phyloP scores from a whole-genome alignment of 2,888 invertebrate genomes.

The Punctoribates punctum region DNA sequence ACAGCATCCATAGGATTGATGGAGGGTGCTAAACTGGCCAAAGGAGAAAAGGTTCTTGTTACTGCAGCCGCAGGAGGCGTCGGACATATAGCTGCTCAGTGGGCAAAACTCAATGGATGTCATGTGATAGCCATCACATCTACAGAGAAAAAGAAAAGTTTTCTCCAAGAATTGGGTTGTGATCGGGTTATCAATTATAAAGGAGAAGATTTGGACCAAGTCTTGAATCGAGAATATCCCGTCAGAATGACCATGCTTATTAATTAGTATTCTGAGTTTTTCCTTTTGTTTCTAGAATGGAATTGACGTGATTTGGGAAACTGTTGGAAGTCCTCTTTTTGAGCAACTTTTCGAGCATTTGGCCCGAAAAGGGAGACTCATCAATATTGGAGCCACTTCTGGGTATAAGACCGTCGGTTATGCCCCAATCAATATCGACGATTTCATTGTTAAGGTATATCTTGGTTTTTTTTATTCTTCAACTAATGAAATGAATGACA shows the following conservation, averaged over 20 bases:
- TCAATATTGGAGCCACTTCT: slow-evolving; percentile 53
- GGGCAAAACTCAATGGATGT: slow-evolving; percentile 46
- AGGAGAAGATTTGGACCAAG: slow-evolving; percentile 51
- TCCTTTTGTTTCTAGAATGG: slow-evolving; percentile 42
- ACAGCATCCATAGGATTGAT: slow-evolving; percentile 53
- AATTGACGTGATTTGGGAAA: slow-evolving; percentile 47
- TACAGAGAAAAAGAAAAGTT: slow-evolving; percentile 51
- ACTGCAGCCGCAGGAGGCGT: slow-evolving; percentile 47
- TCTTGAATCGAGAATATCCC: slow-evolving; percentile 52
- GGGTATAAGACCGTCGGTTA: slow-evolving; percentile 51
- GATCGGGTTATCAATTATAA: slow-evolving; percentile 53
- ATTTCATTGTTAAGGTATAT: slow-evolving; percentile 39
- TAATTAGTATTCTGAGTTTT: background rate
- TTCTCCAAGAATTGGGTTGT: slow-evolving; percentile 52
- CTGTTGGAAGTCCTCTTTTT: slow-evolving; percentile 46
- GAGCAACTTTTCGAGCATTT: slow-evolving; percentile 47
- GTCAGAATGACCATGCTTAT: slow-evolving; percentile 46
- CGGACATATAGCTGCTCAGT: slow-evolving; percentile 50
- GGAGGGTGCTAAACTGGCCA: slow-evolving; percentile 29
- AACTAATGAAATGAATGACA: background rate
- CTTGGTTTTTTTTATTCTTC: background rate
- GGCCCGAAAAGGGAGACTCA: slow-evolving; percentile 52
- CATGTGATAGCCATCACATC: slow-evolving; percentile 46
- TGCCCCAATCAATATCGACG: slow-evolving; percentile 30
- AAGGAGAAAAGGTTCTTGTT: slow-evolving; percentile 45